Evolutionary conservation across 2,888 invertebrate genomes (phyloP).

Genomic region (Hypercompe scribonia): DNA sequence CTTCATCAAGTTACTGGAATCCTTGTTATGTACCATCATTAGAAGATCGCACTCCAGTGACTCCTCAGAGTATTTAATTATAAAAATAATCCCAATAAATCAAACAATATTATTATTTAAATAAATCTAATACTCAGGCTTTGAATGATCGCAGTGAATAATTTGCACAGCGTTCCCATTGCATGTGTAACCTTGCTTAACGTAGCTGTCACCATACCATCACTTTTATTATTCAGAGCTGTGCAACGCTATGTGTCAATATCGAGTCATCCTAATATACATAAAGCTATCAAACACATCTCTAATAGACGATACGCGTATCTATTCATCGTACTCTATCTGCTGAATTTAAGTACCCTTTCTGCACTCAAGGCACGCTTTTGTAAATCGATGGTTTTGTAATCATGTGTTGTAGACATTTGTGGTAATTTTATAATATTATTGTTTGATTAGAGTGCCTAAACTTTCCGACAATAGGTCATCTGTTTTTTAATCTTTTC

Average conservation of each 20-base stretch:
- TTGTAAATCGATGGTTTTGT: neutral
- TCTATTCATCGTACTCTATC: neutral
- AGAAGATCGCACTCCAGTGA: too few relatives aligned
- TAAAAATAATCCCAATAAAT: too few relatives aligned
- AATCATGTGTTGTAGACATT: neutral
- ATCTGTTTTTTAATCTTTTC: too few relatives aligned
- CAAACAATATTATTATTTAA: too few relatives aligned
- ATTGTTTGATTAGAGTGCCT: too few relatives aligned
- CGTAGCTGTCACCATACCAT: neutral
- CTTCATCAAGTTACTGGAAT: too few relatives aligned
- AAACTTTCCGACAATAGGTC: too few relatives aligned
- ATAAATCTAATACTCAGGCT: neutral
- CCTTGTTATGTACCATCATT: too few relatives aligned
- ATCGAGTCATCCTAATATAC: neutral
- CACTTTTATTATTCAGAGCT: slow-evolving; percentile 2
- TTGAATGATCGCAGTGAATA: neutral
- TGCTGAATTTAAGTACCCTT: neutral
- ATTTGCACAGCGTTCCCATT: neutral
- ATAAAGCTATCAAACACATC: neutral
- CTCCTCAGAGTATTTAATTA: too few relatives aligned
- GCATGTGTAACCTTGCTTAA: neutral
- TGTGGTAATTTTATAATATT: too few relatives aligned
- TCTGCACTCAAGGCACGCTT: neutral
- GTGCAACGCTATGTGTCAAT: neutral
- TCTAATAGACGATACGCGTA: neutral